phyloP scores from a whole-genome alignment of 2,797 vertebrate genomes.

The Diceros bicornis region DNA sequence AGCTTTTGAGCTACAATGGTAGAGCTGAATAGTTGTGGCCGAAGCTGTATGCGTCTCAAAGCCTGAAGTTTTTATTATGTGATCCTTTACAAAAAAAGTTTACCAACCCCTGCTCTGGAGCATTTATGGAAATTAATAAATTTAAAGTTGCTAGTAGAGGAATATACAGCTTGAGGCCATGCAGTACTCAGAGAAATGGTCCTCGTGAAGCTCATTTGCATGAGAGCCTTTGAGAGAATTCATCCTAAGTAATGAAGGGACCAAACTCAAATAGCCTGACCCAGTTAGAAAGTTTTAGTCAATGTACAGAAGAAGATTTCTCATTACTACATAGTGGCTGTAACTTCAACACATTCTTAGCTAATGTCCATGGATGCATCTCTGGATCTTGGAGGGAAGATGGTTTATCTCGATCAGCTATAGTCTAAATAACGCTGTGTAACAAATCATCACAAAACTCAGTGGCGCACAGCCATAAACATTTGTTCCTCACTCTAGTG shows the following conservation, averaged over 20 bases:
- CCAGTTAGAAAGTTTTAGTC: background rate
- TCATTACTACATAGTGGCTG: background rate
- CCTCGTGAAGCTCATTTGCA: background rate
- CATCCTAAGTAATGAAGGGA: background rate
- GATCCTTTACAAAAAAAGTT: background rate
- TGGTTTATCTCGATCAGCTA: background rate
- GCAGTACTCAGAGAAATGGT: background rate
- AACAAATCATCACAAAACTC: background rate
- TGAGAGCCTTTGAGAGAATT: conserved; percentile 28
- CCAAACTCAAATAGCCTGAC: background rate
- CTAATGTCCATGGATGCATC: background rate
- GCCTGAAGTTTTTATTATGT: background rate
- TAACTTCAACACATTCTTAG: background rate
- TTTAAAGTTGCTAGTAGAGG: background rate
- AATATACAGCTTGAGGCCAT: background rate
- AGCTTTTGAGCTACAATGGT: background rate
- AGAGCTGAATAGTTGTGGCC: background rate
- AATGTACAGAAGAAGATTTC: background rate
- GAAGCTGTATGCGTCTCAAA: background rate
- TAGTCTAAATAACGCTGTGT: background rate
- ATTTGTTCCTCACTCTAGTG: background rate
- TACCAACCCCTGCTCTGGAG: background rate
- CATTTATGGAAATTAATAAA: conserved; percentile 40
- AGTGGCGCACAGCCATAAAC: background rate
- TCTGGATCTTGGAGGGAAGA: background rate